Base-by-base conservation (phyloP, 2,113 vertebrate genomes). In the Tetraodon nigroviridis region DNA sequence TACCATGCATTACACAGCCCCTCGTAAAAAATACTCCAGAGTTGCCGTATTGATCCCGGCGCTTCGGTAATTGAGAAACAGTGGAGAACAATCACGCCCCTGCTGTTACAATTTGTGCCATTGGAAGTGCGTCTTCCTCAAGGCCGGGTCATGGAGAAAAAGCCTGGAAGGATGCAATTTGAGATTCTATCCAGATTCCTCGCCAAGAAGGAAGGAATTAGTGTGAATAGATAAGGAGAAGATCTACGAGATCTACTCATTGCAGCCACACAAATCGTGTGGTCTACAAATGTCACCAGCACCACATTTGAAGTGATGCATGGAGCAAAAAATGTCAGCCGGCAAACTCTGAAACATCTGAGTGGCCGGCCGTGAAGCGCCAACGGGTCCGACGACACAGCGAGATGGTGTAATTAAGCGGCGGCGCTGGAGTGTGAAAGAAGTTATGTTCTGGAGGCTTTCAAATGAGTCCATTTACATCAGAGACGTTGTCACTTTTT, bases 401-500 rank as follows among this genome's bases (percentile, higher is more conserved):
- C 82, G 79, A 71, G 66, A 55, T 50, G 37, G 50, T 83, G 64
- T 82, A 76, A 87, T 87, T 84, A 85, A 73, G 56, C 64, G 76
- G 55, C 51, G 58, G 69, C 70, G 65, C 62, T 70, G 73, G 56
- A 58, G 69, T 81, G 75, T 75, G 79, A 85, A 83, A 79, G 76
- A 68, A 81, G 58, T 75, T 76, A 68, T 76, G 60, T 81, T 81
- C 78, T 83, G 55, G n/a, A 78, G 68, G 71, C 78, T 80, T 78
- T 81, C 68, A 81, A 82, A 85, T 73, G 74, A 78, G 74, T 16
- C 71, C 61, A 84, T 86, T 88, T 82, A 81, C 78, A 61, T 79
- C 64, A 7, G 15, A 67, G 67, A 61, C 79, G 82, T 79, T 83
- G 68, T 70, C 59, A 69, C 67, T 55, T 64, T 59, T 69, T 67